Evolutionary conservation across 2,113 vertebrate genomes (phyloP).

Genomic region (Pseudois nayaur): DNA sequence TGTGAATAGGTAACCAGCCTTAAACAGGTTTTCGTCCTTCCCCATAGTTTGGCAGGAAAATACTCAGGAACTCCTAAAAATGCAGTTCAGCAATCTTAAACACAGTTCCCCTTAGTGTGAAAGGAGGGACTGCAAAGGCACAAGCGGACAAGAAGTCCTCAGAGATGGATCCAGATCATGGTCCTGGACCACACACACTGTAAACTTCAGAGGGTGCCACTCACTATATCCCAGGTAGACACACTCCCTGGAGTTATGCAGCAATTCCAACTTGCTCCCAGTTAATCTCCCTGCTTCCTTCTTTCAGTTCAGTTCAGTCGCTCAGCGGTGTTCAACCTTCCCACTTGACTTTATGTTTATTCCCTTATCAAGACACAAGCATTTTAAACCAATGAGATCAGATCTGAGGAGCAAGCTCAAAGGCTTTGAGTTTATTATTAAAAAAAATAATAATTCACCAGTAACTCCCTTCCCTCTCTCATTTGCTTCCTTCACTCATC

Average conservation of each 20-base stretch:
- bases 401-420: background rate
- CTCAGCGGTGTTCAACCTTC: background rate
- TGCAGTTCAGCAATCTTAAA: background rate
- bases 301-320: background rate
- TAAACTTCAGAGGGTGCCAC: too few species aligned
- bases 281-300: background rate
- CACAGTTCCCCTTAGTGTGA: background rate
- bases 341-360: background rate
- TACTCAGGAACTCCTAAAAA: background rate
- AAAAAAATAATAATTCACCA: background rate
- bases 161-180: background rate
- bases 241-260: background rate
- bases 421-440: background rate
- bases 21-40: background rate
- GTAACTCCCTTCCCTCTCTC: background rate
- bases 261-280: too few species aligned
- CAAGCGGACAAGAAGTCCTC: background rate
- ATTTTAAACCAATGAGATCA: background rate
- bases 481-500: background rate
- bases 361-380: background rate
- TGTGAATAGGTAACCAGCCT: background rate
- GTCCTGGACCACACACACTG: background rate
- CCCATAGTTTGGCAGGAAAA: background rate
- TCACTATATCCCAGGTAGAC: background rate
- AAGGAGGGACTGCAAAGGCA: background rate